Conservation (phyloP, 2,113 vertebrate genomes). For the Sinocyclocheilus maitianheensis region DNA sequence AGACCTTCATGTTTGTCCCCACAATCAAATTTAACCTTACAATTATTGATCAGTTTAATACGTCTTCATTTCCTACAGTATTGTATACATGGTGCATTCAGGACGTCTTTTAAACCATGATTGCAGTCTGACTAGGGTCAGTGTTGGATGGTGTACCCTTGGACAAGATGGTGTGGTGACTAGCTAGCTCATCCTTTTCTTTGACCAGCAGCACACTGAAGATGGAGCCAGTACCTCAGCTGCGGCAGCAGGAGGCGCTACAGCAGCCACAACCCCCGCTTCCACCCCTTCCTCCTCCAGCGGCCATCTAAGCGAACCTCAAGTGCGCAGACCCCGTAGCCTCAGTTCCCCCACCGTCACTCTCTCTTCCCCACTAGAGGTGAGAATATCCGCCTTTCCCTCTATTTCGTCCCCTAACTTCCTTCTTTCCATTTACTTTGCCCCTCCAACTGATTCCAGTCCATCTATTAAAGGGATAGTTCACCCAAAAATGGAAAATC, state of each 20-base stretch:
- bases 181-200: slow-evolving; percentile 32
- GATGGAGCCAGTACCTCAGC: slow-evolving; percentile 80
- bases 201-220: slow-evolving; percentile 84
- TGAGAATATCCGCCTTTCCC: slow-evolving; percentile 73
- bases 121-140: background rate
- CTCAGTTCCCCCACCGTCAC: slow-evolving; percentile 97
- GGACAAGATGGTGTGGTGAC: background rate
- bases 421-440: background rate
- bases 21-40: background rate
- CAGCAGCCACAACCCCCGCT: slow-evolving; percentile 78
- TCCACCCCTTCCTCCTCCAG: slow-evolving; percentile 72
- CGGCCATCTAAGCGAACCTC: slow-evolving; percentile 89
- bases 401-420: background rate
- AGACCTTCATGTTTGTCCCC: background rate
- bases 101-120: background rate
- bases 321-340: slow-evolving; percentile 91
- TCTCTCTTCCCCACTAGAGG: slow-evolving; percentile 91
- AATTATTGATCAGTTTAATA: background rate
- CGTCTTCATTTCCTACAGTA: background rate
- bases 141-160: background rate
- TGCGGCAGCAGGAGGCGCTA: slow-evolving; percentile 69
- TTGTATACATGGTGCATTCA: background rate
- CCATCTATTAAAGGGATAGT: background rate
- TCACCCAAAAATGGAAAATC: no score
- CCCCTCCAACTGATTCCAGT: background rate